Evolutionary conservation across 2,888 invertebrate species (phyloP), one percentile per base, ranked within the genome.

Genomic region (Griposia aprilina): DNA sequence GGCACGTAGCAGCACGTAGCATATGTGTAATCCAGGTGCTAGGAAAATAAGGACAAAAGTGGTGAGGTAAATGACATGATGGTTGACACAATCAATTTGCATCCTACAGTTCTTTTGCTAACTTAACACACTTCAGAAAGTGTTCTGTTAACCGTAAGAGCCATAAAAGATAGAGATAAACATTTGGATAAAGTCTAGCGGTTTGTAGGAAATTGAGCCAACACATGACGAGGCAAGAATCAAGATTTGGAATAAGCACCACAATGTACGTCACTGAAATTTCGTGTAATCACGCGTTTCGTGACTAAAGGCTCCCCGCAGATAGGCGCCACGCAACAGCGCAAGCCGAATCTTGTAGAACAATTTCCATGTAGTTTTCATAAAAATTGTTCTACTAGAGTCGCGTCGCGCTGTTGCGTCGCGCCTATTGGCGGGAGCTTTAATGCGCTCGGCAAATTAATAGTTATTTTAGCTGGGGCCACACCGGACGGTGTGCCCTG

Each of bases 161-260:
- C 41, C 26, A 71, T 78, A 63, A 78, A 73, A 68, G 63, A 76
- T 67, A 60, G 62, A 76, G 11, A 62, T 48, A 70, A n/a, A 50
- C 26, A 60, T 67, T 50, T 23, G 13, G 50, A 80, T 79, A 78
- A 75, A 86, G 50, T 68, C 68, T 41, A 67, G 68, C 67, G 23
- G 62, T 85, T 75, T 69, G 20, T 48, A 57, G 62, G 30, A 83
- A 80, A 77, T 78, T 66, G 75, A 81, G 76, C 75, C 72, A 74
- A 78, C 59, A 85, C n/a, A 82, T 75, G 48, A 48, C 57, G 69
- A 65, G 26, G 17, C 50, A 79, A 82, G 77, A 59, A 81, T 83
- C 82, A 86, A 77, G 67, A 86, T 74, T 87, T 74, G 60, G 13
- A 80, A 73, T 85, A 80, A 81, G 77, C 81, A 73, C 75, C 78